Base-by-base conservation (phyloP, 1,140 invertebrate species). In the Zaprionus taronus region DNA sequence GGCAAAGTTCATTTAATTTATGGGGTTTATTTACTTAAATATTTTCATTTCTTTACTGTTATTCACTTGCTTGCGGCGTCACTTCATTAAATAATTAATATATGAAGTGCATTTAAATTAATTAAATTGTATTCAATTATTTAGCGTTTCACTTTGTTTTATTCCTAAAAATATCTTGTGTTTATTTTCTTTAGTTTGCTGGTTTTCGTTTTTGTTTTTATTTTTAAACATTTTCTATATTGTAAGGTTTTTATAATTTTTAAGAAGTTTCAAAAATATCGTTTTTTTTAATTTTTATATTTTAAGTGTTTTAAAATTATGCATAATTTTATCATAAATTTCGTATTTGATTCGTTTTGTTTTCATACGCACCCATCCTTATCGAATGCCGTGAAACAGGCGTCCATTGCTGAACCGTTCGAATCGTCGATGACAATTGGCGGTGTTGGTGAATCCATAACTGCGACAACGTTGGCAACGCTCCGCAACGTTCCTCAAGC, bases 331-430 rank as follows among this genome's bases (percentile, higher is more conserved):
- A 15, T 31, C 7, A 4, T 41, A 20, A 7, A 22, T 49, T 12
- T 17, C 17, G n/a, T 36, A 44, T 41, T 24, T 31, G 4, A 34
- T 1, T 2, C 9, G n/a, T 31, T 4, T 7, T 15, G 47, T 63
- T n/a, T 60, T 55, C 6, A 60, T 65, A 94, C 94, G 93, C 93
- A 95, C 95, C 95, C 95, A 93, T 97, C 96, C 93, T 97, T 97
- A 94, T 97, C 97, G 93, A 97, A 97, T 67, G 96, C 96, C 85
- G 95, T 95, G 93, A 97, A 97, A 93, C 97, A 97, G 79, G 96
- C 96, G 93, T 97, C 96, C 96, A 97, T 97, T 93, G 95, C 95
- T 93, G 93, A 85, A 83, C 94, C 93, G 91, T 92, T 93, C 72
- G 87, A 92, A 91, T 94, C 93, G 75, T 94, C 93, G 61, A 93